Base-by-base conservation (phyloP, 2,113 vertebrate genomes). In the Mugil cephalus region DNA sequence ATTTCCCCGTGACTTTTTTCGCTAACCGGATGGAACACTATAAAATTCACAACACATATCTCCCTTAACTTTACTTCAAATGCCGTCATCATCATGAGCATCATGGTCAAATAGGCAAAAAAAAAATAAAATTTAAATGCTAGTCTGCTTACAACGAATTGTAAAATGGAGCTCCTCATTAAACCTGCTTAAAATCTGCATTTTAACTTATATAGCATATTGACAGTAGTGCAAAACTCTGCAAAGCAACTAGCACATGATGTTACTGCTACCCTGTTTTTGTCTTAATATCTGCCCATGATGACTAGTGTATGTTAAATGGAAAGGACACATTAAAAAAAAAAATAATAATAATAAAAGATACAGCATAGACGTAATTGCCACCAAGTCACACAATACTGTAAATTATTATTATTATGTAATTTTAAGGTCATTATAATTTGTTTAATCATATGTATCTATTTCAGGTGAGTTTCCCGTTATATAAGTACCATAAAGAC, bases 391-490 rank as follows among this genome's bases (percentile, higher is more conserved):
- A n/a, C n/a, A n/a, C n/a, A n/a, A n/a, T n/a, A n/a, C n/a, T n/a
- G n/a, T n/a, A n/a, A n/a, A n/a, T 56, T 21, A 54, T 15, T 19
- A 45, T 51, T n/a, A 43, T n/a, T 19, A 19, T 55, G 7, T 17
- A 36, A 48, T 75, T 55, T 51, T 60, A 69, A 40, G 19, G 46
- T 69, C 35, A 10, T 1, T 6, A 6, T 17, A 17, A 35, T 34
- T 9, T 48, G 17, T 55, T 50, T 53, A 56, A 52, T 3, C 8
- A 6, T 69, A 56, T 54, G 30, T 18, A 59, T 69, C 24, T 68
- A 68, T 70, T 72, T 67, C 42, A 60, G 70, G 40, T 66, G 11
- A 50, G 36, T 21, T 17, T 43, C 54, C 45, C 11, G 18, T 24
- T 45, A 55, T 54, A 59, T 55, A 15, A 34, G 21, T 40, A 30